These are phyloP conservation scores for Sitta carolinensis DNA, from an alignment of 2,797 vertebrate species.

Conservation along the genomic window DNA sequence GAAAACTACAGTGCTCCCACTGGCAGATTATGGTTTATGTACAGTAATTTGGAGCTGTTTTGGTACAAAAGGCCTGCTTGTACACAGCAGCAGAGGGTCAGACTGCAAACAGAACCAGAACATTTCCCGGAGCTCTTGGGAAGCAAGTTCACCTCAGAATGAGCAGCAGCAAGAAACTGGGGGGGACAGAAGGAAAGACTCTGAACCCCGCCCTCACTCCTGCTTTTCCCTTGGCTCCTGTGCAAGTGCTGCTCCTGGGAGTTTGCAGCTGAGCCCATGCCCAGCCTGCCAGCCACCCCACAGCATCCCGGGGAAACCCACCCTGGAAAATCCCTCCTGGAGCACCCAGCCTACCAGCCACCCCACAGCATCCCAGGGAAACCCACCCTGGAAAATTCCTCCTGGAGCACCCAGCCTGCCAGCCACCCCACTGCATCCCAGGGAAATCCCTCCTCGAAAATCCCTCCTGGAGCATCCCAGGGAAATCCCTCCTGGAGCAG, in stretches of 20 bases:
- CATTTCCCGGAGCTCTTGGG: background rate
- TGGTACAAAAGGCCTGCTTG: slow-evolving; percentile 9
- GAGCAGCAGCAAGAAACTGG: background rate
- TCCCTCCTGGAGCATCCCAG: too few relatives aligned
- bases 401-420: background rate
- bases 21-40: slow-evolving; percentile 41
- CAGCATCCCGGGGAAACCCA: background rate
- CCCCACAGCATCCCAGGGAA: background rate
- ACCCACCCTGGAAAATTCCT: too few relatives aligned
- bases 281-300: background rate
- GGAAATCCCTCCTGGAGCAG: background rate
- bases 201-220: background rate
- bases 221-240: background rate
- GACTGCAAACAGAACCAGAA: background rate
- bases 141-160: background rate
- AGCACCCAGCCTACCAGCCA: background rate
- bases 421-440: background rate
- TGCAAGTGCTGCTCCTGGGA: background rate
- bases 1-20: slow-evolving; percentile 22
- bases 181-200: background rate
- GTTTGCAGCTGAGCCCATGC: background rate
- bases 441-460: background rate
- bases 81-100: slow-evolving; percentile 2
- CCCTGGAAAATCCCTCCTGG: background rate
- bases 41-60: slow-evolving; percentile 53